Evolutionary conservation across 2,888 invertebrate genomes (phyloP).

Genomic region (Ariolimax columbianus): DNA sequence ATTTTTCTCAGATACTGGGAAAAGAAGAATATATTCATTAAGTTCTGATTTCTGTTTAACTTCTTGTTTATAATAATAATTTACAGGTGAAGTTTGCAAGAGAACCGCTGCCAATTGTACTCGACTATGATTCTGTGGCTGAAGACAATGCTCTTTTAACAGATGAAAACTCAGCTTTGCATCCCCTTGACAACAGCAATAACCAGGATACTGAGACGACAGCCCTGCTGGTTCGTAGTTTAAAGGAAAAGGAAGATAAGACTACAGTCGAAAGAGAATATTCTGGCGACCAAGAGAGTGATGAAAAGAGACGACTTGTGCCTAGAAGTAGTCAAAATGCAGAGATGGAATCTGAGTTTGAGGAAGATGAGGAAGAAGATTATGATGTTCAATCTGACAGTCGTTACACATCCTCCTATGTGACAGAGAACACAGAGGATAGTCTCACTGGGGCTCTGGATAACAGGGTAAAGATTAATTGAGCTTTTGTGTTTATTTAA

Average conservation of each 20-base stretch:
- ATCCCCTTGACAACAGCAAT: not conserved
- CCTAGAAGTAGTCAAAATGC: slow-evolving; percentile 3
- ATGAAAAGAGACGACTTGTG: slow-evolving; percentile 20
- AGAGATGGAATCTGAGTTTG: slow-evolving; percentile 39
- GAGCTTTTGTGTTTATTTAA: too few species aligned
- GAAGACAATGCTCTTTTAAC: slow-evolving; percentile 25
- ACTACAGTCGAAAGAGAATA: not conserved
- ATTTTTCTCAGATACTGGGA: not conserved
- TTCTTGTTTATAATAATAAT: too few species aligned
- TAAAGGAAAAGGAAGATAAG: slow-evolving; percentile 9
- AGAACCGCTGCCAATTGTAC: slow-evolving; percentile 42
- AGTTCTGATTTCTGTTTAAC: too few species aligned
- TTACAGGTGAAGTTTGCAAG: slow-evolving; percentile 50
- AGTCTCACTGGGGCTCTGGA: slow-evolving; percentile 74
- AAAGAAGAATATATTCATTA: not conserved
- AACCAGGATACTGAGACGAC: slow-evolving; percentile 27
- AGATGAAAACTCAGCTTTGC: not conserved
- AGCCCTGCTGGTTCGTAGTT: not conserved
- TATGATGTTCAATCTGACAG: slow-evolving; percentile 64
- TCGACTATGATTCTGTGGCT: slow-evolving; percentile 27
- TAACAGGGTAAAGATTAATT: slow-evolving; percentile 68
- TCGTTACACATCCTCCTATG: slow-evolving; percentile 72
- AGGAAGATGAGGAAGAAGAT: slow-evolving; percentile 55
- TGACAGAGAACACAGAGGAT: slow-evolving; percentile 75
- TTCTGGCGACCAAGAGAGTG: slow-evolving; percentile 5